Evolutionary conservation across 2,888 invertebrate species (phyloP), one percentile per base, ranked within the genome.

Genomic region (Euplexia lucipara): DNA sequence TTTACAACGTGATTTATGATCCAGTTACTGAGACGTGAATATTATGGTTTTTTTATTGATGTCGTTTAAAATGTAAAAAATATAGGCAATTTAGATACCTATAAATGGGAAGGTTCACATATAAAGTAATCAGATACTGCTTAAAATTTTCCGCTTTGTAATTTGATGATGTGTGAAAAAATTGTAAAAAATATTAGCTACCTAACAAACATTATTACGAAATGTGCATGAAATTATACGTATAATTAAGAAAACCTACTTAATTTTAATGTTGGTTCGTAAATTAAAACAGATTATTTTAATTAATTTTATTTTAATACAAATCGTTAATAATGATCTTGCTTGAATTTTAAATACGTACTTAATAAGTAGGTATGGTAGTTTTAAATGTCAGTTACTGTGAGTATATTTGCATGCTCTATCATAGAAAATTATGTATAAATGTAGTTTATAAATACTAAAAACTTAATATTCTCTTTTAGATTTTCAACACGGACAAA

Each of bases 1-100:
- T 70, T 64, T 67, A 63, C 67, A 45, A 14, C 26, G 59, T 77
- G 78, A 82, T 82, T 82, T 82, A 82, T 70, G 74, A 58, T 68
- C 60, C 66, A 69, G 67, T 76, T 69, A 70, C 70, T 9, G 62
- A 69, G 70, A 75, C 70, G 66, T 77, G 68, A 78, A 77, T 73
- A 73, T 77, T 80, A 80, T 75, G 75, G 63, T 56, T 10, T 53
- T 80, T 82, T 82, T 79, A 81, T 77, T 66, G 70, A 58, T 69
- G 71, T 64, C 59, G 51, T 81, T 81, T 62, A 67, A 62, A 48
- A 59, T 73, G 51, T 54, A 67, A 72, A 69, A 70, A 67, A 48
- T 64, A 65, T 74, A 51, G 44, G 35, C 63, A 42, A 58, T 66
- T 63, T 54, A 44, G n/a, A 59, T 51, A 58, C 8, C 51, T 51